Base-by-base conservation (phyloP, 1,140 invertebrate genomes). In the Bombus pyrosoma region DNA sequence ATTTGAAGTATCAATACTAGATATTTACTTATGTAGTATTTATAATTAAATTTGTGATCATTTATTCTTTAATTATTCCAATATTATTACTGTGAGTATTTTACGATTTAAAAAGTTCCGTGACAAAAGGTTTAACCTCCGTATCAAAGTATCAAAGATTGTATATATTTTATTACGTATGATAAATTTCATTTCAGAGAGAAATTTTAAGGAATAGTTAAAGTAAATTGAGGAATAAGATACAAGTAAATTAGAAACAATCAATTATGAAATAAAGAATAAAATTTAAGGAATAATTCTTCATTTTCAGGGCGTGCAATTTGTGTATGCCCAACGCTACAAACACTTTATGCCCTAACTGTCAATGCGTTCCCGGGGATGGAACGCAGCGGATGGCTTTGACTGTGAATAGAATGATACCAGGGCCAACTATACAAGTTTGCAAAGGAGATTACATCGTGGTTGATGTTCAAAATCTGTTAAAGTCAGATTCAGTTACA, bases 361-460 rank as follows among this genome's bases (percentile, higher is more conserved):
- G 95, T 3, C 95, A 97, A 80, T 97, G 97, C 91, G 94, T 97
- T 22, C 90, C 95, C 18, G 96, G 94, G 0, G 96, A 97, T 90
- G 97, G 97, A 0, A 85, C 95, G 22, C 91, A 95, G 39, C 93
- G 95, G 41, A 94, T 94, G 13, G 93, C 97, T 18, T 92, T 96
- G 62, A 94, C 95, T 3, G 95, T 96, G 2, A 97, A 97, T 89
- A 93, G 96, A 47, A 94, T 95, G 91, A 81, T 97, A 53, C 97
- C 97, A 3, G 97, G 96, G 6, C 96, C 96, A 32, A 86, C 91
- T 8, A 96, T 97, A 79, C 93, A 96, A 86, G 96, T 96, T 28
- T 99, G 98, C 92, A 96, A 98, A 94, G 97, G 97, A 88, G 98
- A 99, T 92, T 97, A 96, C 84, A 96, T 99, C 1, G 97, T 99